These are phyloP conservation scores for Drosophila subsilvestris DNA, from an alignment of 2,888 invertebrate genomes.

Conservation along the genomic window DNA sequence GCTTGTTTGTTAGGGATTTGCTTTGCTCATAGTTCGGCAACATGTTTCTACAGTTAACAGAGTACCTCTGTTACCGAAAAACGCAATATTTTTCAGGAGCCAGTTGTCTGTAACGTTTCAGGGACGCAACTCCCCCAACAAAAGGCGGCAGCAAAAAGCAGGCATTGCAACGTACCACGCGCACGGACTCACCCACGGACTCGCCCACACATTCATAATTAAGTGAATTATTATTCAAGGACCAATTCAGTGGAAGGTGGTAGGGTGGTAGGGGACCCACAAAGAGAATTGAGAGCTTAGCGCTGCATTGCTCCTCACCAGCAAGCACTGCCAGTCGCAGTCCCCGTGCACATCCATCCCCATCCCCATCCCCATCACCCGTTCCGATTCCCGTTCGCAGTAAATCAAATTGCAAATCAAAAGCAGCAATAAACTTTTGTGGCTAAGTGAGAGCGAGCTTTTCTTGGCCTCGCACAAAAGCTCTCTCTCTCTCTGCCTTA, in stretches of 20 bases:
- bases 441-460: slow-evolving; percentile 45
- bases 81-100: neutral
- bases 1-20: neutral
- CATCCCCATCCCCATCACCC: neutral
- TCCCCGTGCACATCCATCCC: neutral
- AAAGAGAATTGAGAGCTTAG: slow-evolving; percentile 19
- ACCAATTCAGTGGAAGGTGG: slow-evolving; percentile 47
- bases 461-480: slow-evolving; percentile 19
- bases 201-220: slow-evolving; percentile 56
- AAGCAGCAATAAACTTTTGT: slow-evolving; percentile 67
- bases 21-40: neutral
- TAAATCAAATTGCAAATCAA: slow-evolving; percentile 73
- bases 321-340: slow-evolving; percentile 9
- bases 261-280: no score
- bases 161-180: slow-evolving; percentile 36
- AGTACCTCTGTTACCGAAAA: neutral
- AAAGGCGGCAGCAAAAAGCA: neutral
- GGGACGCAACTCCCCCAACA: neutral
- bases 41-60: neutral
- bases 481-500: slow-evolving; percentile 10
- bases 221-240: slow-evolving; percentile 67
- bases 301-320: slow-evolving; percentile 7
- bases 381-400: slow-evolving; percentile 2
- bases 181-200: slow-evolving; percentile 15
- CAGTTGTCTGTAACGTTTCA: neutral